Evolutionary conservation across 2,797 vertebrate genomes (phyloP).

Genomic region (Aulostomus chinensis): DNA sequence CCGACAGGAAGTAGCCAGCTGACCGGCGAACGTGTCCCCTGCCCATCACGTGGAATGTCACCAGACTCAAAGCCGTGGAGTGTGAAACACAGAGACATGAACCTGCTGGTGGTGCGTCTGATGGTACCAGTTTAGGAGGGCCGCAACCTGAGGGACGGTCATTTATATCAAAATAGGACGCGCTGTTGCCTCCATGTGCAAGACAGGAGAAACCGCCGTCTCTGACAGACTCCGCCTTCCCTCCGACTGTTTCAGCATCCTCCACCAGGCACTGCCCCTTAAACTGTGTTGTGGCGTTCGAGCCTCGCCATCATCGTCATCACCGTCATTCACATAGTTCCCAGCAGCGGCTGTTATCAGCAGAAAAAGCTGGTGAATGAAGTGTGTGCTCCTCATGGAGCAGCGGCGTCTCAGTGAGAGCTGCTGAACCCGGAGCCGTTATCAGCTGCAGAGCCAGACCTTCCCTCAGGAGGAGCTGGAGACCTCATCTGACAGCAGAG

Average conservation of each 20-base stretch:
- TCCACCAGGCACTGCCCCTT: not conserved
- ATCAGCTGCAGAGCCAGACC: not conserved
- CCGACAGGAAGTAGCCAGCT: too few relatives aligned
- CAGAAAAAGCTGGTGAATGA: conserved; percentile 1
- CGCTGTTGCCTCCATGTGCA: not conserved
- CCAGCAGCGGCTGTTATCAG: not conserved
- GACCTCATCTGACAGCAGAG: not conserved
- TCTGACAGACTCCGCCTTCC: too few relatives aligned
- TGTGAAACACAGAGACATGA: too few relatives aligned
- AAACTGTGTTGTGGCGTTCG: conserved; percentile 15
- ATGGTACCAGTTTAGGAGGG: too few relatives aligned
- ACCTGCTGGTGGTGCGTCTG: too few relatives aligned
- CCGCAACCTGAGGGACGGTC: too few relatives aligned
- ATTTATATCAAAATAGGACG: not conserved
- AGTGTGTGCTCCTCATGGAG: not conserved
- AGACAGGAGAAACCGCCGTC: too few relatives aligned
- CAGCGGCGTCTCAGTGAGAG: too few relatives aligned
- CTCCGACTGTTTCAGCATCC: conserved; percentile 4
- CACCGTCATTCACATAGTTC: too few relatives aligned
- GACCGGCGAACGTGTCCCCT: too few relatives aligned
- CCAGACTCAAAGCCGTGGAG: too few relatives aligned
- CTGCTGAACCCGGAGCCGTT: not conserved
- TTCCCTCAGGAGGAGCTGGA: not conserved
- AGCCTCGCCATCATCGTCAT: conserved; percentile 2
- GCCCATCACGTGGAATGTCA: too few relatives aligned